phyloP scores from a whole-genome alignment of 2,113 vertebrate genomes.

The Ochotona princeps region DNA sequence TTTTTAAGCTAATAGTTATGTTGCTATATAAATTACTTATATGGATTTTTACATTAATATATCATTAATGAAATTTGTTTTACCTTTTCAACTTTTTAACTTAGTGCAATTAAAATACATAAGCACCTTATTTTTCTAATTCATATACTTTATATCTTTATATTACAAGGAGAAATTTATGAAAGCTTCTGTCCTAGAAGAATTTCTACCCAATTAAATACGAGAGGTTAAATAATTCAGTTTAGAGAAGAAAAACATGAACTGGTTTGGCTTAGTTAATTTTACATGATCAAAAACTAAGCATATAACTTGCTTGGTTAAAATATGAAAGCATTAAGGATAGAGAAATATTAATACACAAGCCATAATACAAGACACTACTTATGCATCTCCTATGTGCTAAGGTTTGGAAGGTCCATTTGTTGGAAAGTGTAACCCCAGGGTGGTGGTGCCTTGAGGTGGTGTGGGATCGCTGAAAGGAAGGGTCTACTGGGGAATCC shows the following conservation, averaged over 20 bases:
- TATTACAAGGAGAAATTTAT: neutral
- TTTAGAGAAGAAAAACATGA: constrained; percentile 32
- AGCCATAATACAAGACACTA: neutral
- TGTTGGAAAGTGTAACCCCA: too few species aligned
- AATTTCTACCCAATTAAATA: neutral
- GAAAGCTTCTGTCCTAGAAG: neutral
- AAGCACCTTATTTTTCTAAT: neutral
- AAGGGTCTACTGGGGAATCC: too few species aligned
- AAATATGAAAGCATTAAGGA: neutral
- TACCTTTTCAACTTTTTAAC: constrained; percentile 22
- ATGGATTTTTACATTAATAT: neutral
- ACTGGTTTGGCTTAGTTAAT: neutral
- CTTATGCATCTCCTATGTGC: too few species aligned
- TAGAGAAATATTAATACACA: neutral
- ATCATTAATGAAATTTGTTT: neutral
- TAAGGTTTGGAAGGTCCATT: too few species aligned
- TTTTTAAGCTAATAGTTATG: neutral
- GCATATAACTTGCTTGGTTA: neutral
- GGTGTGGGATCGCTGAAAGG: too few species aligned
- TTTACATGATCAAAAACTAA: constrained; percentile 8
- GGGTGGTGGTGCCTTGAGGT: too few species aligned
- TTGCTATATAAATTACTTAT: neutral
- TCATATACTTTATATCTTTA: neutral
- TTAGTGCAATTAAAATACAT: neutral
- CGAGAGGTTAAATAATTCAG: neutral